Evolutionary conservation across 92 coral and sea anemone genomes (phyloP).

Genomic region (Scolanthus callimorphus): DNA sequence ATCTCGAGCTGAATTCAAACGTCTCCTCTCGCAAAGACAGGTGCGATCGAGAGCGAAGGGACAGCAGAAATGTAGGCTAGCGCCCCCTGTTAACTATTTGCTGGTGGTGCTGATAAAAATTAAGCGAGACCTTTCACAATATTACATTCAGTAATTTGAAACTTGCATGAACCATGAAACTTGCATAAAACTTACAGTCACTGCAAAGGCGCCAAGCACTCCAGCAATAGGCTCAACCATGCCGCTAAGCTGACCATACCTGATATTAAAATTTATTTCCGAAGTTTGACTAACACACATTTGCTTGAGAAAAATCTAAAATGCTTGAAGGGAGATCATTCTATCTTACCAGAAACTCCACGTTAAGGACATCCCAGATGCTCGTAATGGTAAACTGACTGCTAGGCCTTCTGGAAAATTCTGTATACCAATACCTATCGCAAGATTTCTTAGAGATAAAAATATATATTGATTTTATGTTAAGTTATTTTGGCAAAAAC

Average conservation of each 20-base stretch:
- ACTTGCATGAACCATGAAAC: no score
- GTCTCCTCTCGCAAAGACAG: no score
- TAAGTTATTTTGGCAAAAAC: not conserved
- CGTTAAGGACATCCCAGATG: constrained; percentile 77
- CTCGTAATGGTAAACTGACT: constrained; percentile 86
- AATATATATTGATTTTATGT: not conserved
- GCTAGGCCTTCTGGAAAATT: constrained; percentile 98
- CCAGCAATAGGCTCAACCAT: constrained; percentile 99
- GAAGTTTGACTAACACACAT: not conserved
- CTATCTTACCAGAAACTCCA: constrained; percentile 82
- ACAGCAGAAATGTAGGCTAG: no score
- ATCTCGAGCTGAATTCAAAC: no score
- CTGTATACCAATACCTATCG: constrained; percentile 96
- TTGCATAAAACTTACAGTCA: constrained; percentile 71
- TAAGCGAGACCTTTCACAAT: no score
- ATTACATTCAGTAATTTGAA: no score
- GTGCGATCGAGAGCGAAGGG: no score
- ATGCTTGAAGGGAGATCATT: no score
- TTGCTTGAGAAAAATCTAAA: no score
- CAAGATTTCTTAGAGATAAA: constrained; percentile 63
- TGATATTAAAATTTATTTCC: constrained; percentile 6
- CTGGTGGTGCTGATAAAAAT: no score
- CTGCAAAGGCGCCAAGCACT: constrained; percentile 90
- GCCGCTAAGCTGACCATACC: constrained; percentile 99
- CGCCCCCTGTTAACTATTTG: no score